Base-by-base conservation (phyloP, 1,140 invertebrate genomes). In the Galleria mellonella region DNA sequence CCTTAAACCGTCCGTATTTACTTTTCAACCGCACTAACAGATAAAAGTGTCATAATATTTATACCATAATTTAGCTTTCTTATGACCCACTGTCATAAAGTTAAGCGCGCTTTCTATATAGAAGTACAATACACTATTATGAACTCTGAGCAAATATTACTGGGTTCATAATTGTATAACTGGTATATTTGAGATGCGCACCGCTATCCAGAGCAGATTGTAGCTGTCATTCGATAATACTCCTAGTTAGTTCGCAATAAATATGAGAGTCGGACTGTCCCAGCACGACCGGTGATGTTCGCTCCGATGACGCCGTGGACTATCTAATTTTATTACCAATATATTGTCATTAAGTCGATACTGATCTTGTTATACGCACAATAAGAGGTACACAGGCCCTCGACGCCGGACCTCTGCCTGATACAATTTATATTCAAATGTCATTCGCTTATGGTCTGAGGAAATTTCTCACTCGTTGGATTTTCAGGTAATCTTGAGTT, bases 301-400 rank as follows among this genome's bases (percentile, higher is more conserved):
- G 50, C 62, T 51, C 51, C 44, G 63, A 72, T 84, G 81, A 81
- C 70, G 69, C 63, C 68, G 75, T 69, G 71, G 78, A 74, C 82
- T 79, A 83, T 85, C 82, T 85, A 83, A 83, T 83, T 85, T 85
- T 85, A 85, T 81, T 79, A 82, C 76, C 78, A 85, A 85, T 85
- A 85, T 85, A 85, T 85, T 85, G 78, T 85, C 82, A 85, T 85
- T 85, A 85, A 79, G 73, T 75, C 72, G 82, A 85, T 85, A 83
- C 78, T 83, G 82, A 83, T 83, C 82, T 83, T 85, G 82, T 85
- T 83, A 82, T 82, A 83, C 73, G 75, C 75, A 82, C 82, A 83
- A 83, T 79, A 69, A 77, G 68, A 76, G 66, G 67, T 73, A 72
- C 74, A 72, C 56, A 63, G 61, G 62, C 58, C 58, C 58, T 55